phyloP scores from a whole-genome alignment of 2,888 invertebrate species.

The Eilema griseolum region DNA sequence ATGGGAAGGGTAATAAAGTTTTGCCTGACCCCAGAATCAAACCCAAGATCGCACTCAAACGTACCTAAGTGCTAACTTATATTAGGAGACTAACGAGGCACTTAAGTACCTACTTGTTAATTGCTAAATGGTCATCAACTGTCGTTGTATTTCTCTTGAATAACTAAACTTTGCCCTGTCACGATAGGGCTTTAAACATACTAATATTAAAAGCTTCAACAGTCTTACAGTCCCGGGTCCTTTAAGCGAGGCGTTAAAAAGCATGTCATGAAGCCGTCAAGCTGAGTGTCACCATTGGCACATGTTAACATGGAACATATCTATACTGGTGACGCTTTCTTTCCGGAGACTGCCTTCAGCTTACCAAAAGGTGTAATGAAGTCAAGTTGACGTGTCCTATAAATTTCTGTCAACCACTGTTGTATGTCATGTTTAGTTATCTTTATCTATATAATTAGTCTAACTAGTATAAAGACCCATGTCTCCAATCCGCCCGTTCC shows the following conservation, averaged over 20 bases:
- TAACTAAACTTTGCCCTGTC: neutral
- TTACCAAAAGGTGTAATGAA: too few relatives aligned
- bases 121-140: neutral
- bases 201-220: too few relatives aligned
- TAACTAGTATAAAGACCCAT: neutral
- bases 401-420: too few relatives aligned
- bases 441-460: neutral
- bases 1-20: neutral
- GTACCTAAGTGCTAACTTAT: conserved; percentile 1
- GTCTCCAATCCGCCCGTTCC: conserved; percentile 4
- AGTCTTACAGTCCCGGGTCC: too few relatives aligned
- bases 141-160: neutral
- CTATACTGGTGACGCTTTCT: too few relatives aligned
- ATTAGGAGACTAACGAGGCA: neutral
- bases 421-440: neutral
- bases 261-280: too few relatives aligned
- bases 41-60: neutral
- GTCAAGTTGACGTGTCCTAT: too few relatives aligned
- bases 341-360: too few relatives aligned
- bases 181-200: neutral
- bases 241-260: too few relatives aligned
- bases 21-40: neutral
- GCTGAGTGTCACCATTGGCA: too few relatives aligned
- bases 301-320: too few relatives aligned
- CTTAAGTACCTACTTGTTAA: neutral